Conservation (phyloP, 1,140 invertebrate genomes). For the Drosophila navojoa region DNA sequence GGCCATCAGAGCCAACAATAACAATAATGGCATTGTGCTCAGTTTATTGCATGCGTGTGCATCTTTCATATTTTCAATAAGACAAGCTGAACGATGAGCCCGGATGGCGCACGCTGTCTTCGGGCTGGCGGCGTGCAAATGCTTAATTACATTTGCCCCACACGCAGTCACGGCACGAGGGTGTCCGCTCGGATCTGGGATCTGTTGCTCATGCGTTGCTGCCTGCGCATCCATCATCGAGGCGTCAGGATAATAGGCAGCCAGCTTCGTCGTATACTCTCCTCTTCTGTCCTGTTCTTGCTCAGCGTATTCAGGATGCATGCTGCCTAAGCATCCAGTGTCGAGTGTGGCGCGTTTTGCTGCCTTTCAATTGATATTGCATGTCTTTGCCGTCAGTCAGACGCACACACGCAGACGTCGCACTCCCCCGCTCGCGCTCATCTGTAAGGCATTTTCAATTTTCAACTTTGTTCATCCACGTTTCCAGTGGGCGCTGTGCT, state of each 20-base stretch:
- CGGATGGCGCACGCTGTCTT: neutral
- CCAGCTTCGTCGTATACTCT: neutral
- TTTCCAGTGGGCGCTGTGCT: constrained; percentile 39
- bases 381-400: constrained; percentile 55
- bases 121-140: constrained; percentile 37
- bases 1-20: neutral
- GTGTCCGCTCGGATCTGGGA: neutral
- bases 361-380: constrained; percentile 59
- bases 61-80: constrained; percentile 68
- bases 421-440: constrained; percentile 32
- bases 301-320: constrained; percentile 11
- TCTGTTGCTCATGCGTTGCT: constrained; percentile 52
- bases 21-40: neutral
- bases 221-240: constrained; percentile 66
- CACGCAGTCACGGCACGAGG: constrained; percentile 38
- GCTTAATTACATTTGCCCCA: constrained; percentile 77
- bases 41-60: constrained; percentile 54
- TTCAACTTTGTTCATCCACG: constrained; percentile 38
- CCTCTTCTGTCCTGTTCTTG: neutral
- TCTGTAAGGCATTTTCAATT: constrained; percentile 73
- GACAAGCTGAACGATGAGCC: constrained; percentile 15
- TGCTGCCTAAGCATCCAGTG: constrained; percentile 46
- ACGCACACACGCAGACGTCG: constrained; percentile 1
- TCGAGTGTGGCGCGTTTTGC: constrained; percentile 35
- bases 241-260: constrained; percentile 46